Percentiles rank a stretch among this genome's conserved stretches.
Evolutionary conservation across 2,797 vertebrate genomes (phyloP).

Genomic region (Xenopus petersii): DNA sequence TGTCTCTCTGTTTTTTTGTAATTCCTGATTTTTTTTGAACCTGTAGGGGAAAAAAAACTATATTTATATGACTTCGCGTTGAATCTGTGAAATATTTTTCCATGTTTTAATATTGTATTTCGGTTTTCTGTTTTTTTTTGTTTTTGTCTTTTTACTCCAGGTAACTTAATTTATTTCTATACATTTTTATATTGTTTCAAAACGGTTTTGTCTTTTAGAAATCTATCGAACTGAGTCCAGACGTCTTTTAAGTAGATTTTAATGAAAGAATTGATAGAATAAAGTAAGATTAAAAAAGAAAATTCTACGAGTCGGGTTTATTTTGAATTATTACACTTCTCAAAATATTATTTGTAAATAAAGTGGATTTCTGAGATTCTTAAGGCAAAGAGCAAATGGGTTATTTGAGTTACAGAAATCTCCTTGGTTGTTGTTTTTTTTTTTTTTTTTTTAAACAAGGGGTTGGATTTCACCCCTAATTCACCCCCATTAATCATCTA

Average conservation of each 20-base stretch:
- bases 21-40: conserved; percentile 31
- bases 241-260: conserved; percentile 39
- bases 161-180: conserved; percentile 41
- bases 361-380: not conserved
- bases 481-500: conserved; percentile 90
- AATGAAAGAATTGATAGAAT: conserved; percentile 55
- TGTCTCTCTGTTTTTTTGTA: conserved; percentile 38
- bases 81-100: conserved; percentile 29
- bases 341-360: not conserved
- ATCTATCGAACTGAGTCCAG: not conserved
- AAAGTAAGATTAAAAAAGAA: conserved; percentile 25
- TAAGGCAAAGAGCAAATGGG: conserved; percentile 11
- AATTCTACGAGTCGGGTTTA: not conserved
- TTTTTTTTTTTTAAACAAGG: conserved; percentile 53
- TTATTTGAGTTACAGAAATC: conserved; percentile 32
- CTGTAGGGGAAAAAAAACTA: conserved; percentile 33
- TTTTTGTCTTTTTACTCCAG: conserved; percentile 33
- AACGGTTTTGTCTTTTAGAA: conserved; percentile 1
- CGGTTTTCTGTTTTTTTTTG: not conserved
- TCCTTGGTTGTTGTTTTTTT: conserved; percentile 18
- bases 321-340: too few species aligned
- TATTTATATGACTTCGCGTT: conserved; percentile 34
- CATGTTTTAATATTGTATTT: conserved; percentile 14
- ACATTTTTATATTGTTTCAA: conserved; percentile 16
- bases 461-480: conserved; percentile 74